These are phyloP conservation scores for Molothrus aeneus DNA, from an alignment of 2,797 vertebrate genomes.

Conservation along the genomic window DNA sequence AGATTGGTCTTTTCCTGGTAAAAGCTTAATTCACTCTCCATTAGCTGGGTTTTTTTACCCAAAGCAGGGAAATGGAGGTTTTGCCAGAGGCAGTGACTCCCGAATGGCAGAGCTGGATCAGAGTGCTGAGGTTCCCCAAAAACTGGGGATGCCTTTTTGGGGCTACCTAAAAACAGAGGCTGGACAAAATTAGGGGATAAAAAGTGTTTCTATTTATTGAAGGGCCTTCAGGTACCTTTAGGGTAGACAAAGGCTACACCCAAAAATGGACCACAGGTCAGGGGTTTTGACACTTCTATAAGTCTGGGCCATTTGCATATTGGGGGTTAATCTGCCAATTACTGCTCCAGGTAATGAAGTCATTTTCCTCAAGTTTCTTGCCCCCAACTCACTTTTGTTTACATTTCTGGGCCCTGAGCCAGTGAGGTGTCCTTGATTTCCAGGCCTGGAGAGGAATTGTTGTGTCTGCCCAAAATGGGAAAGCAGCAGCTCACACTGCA, in stretches of 20 bases:
- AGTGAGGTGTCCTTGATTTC: not conserved
- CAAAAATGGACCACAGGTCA: accelerated
- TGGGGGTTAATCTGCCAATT: not conserved
- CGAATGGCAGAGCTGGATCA: not conserved
- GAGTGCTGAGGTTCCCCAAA: not conserved
- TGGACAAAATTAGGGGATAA: not conserved
- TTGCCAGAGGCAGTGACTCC: not conserved
- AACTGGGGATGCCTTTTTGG: not conserved
- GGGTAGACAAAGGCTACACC: not conserved
- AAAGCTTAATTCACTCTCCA: not conserved
- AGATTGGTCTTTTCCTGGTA: not conserved
- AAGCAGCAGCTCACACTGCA: not conserved
- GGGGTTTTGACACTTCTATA: not conserved
- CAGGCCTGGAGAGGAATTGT: not conserved
- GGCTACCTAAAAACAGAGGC: not conserved
- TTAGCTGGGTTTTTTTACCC: not conserved
- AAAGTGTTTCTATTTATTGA: not conserved
- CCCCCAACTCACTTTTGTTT: not conserved
- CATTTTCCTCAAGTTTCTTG: accelerated
- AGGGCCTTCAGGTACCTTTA: not conserved
- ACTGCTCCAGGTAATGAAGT: not conserved
- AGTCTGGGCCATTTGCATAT: not conserved
- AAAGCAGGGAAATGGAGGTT: not conserved
- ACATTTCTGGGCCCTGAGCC: not conserved
- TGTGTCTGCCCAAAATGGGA: not conserved